These are phyloP conservation scores for Temnothorax unifasciatus DNA, from an alignment of 2,888 invertebrate genomes.

Conservation along the genomic window DNA sequence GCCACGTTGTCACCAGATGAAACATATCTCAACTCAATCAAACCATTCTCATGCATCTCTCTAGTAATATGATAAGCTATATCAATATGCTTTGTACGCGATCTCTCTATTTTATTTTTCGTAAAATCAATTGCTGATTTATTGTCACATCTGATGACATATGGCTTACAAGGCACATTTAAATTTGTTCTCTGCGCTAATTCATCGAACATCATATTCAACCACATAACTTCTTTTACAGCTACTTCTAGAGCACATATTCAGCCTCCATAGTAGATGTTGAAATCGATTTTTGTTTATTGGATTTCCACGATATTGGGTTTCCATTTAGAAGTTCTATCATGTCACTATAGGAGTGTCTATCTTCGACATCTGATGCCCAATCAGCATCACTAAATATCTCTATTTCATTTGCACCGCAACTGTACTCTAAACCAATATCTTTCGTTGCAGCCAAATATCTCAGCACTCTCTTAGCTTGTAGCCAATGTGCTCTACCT, in stretches of 20 bases:
- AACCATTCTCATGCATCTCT: no score
- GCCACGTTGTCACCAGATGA: no score
- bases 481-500: conserved; percentile 11
- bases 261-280: conserved; percentile 29
- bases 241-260: neutral
- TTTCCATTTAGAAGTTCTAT: conserved; percentile 10
- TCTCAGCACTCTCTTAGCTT: conserved; percentile 26
- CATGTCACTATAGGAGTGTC: conserved; percentile 35
- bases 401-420: conserved; percentile 5
- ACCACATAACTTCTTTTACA: conserved; percentile 32
- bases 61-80: no score
- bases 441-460: conserved; percentile 32
- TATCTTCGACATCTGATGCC: conserved; percentile 44
- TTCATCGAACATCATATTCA: conserved; percentile 7
- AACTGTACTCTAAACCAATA: neutral
- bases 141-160: conserved; percentile 40
- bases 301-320: conserved; percentile 29
- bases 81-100: no score
- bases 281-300: conserved; percentile 42
- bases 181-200: neutral
- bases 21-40: no score
- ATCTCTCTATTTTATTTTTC: no score
- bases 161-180: neutral
- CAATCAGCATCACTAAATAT: conserved; percentile 48
- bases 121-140: no score